Percentiles rank a stretch among this genome's conserved stretches.
phyloP scores from a whole-genome alignment of 2,888 invertebrate species.

The Dichetophora obliterata region DNA sequence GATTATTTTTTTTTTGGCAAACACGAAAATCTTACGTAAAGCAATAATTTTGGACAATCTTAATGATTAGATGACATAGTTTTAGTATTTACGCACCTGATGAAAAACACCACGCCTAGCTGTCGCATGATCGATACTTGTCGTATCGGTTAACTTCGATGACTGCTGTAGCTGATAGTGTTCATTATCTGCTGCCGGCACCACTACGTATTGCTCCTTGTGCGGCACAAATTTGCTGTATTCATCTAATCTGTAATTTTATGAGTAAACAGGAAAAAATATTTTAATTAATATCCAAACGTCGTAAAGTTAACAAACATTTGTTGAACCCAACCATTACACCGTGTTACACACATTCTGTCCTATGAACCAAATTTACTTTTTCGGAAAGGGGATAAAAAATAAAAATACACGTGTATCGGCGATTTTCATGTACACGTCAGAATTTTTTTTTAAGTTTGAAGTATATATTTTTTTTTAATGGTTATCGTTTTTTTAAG shows the following conservation, averaged over 20 bases:
- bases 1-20: neutral
- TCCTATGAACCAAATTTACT: no score
- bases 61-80: neutral
- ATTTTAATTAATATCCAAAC: no score
- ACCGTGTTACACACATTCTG: no score
- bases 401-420: no score
- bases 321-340: no score
- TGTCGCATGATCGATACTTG: constrained; percentile 52
- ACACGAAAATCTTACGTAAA: neutral
- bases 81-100: constrained; percentile 54
- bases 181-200: constrained; percentile 55
- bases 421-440: no score
- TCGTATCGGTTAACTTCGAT: constrained; percentile 44
- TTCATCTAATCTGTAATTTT: constrained; percentile 61
- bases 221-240: constrained; percentile 61
- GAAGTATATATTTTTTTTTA: no score
- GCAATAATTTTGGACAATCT: no score
- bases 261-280: constrained; percentile 29
- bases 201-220: constrained; percentile 58
- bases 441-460: no score
- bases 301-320: no score
- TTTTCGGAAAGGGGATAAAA: no score
- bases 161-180: constrained; percentile 42
- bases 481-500: no score
- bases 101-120: constrained; percentile 57